Conservation (phyloP, 2,113 vertebrate species). For the Sinosuthora webbiana region DNA sequence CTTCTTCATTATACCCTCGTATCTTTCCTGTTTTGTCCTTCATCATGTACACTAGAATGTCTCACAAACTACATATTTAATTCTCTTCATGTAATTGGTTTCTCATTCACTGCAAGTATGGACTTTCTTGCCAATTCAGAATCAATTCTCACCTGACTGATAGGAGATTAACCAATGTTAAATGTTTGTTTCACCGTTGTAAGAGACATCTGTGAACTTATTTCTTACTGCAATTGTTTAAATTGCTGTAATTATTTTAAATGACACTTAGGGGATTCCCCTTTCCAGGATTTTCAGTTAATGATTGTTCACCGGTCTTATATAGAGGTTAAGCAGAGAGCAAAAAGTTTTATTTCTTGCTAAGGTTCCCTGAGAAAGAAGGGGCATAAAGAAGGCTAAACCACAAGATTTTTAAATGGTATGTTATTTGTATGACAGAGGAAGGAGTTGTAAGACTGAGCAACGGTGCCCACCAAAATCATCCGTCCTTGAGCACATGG, state of each 20-base stretch:
- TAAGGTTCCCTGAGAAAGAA: background rate
- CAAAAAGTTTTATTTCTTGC: background rate
- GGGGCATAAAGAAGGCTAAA: background rate
- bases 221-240: background rate
- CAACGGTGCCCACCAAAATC: background rate
- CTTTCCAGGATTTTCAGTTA: background rate
- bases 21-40: background rate
- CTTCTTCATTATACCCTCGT: background rate
- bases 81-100: background rate
- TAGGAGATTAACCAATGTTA: background rate
- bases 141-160: background rate
- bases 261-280: background rate
- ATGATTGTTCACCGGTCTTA: background rate
- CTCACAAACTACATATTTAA: background rate
- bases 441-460: background rate
- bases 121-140: background rate
- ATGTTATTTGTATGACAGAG: background rate
- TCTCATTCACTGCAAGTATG: background rate
- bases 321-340: background rate
- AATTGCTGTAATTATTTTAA: background rate
- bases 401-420: background rate
- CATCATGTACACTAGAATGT: background rate
- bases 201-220: background rate
- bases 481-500: background rate
- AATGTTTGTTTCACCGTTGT: background rate